Evolutionary conservation across 2,888 invertebrate species (phyloP), one percentile per base, ranked within the genome.

Genomic region (Chrysolina haemoptera): DNA sequence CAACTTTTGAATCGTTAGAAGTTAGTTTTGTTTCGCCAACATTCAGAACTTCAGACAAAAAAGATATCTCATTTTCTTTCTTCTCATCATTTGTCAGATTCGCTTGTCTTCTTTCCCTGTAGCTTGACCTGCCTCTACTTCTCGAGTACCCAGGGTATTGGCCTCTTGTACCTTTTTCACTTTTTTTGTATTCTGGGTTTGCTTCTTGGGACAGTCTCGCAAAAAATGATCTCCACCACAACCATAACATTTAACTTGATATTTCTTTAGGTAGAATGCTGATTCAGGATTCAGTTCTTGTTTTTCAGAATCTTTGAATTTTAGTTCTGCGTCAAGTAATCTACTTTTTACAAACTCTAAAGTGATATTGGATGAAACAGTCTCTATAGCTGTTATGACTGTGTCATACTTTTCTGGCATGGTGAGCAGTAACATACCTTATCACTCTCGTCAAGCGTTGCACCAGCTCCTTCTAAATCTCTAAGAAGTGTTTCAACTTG

Each of bases 321-420:
- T 27, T 1, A 27, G 20, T 68, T 79, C 79, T 69, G 73, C 75
- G 55, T 78, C 75, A n/a, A 78, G 53, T 43, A 77, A 53, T 65
- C 77, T 69, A 63, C 65, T 50, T 41, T 80, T 79, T 1, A 79
- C 77, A 72, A 79, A 80, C 14, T 80, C 79, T 48, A 79, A 66
- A 1, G 74, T 76, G 14, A 79, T 46, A 27, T 22, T 40, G 1
- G 48, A 18, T 11, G 12, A 14, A 16, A 62, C 73, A 10, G 80
- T 81, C 73, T 80, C 79, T 41, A 82, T 67, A 11, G 75, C 76
- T 43, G 78, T 80, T 35, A 80, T 79, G 22, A 82, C 77, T n/a
- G 70, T 73, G 22, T 82, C 64, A 68, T 80, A 79, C 64, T 74
- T 43, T 46, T 76, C 76, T 22, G 73, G 55, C 50, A 82, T 66